Evolutionary conservation across 2,113 vertebrate genomes (phyloP).

Genomic region (Scolopax mira): DNA sequence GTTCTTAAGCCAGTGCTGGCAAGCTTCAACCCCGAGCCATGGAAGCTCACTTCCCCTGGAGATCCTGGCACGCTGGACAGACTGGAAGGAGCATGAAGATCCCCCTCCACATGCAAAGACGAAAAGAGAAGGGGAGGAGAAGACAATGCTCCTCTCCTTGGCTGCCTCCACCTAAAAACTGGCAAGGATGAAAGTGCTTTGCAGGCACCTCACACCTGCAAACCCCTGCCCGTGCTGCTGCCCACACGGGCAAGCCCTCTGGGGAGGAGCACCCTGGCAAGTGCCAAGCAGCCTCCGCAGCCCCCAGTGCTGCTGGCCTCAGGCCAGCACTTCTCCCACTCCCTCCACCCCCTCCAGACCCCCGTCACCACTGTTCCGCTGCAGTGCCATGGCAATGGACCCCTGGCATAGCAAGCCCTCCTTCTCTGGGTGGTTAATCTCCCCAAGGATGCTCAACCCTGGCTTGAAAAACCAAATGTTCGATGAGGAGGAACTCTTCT

Average conservation of each 20-base stretch:
- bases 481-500: neutral
- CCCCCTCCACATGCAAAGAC: neutral
- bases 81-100: neutral
- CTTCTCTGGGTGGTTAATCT: neutral
- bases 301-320: neutral
- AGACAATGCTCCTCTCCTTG: neutral
- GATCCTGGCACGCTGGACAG: neutral
- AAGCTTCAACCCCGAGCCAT: neutral
- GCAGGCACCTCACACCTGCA: neutral
- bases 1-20: neutral
- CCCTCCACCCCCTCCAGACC: neutral
- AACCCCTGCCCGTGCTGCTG: neutral
- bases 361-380: neutral
- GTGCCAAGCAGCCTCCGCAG: neutral
- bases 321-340: fast-evolving
- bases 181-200: neutral
- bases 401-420: neutral
- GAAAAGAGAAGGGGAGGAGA: neutral
- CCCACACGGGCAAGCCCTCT: neutral
- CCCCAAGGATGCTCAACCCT: neutral
- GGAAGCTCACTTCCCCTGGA: neutral
- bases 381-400: fast-evolving
- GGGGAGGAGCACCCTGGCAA: fast-evolving
- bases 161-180: neutral
- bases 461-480: neutral